These are phyloP conservation scores for Chrysopa pallens DNA, from an alignment of 1,140 invertebrate species.

Conservation along the genomic window DNA sequence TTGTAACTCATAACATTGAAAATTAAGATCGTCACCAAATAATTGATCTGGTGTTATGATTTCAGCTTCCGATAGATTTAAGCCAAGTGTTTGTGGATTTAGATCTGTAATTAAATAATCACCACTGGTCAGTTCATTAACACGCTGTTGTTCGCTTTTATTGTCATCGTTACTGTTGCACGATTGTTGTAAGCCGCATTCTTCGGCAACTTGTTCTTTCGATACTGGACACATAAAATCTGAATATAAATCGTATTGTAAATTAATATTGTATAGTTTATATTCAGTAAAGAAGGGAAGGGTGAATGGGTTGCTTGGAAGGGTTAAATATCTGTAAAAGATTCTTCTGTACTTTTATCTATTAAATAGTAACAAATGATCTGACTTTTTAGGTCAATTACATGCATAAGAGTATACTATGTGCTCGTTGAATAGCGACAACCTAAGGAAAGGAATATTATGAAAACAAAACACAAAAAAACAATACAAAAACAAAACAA, in stretches of 20 bases:
- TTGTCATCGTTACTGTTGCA: no score
- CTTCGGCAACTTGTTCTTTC: slow-evolving; percentile 34
- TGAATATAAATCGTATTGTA: slow-evolving; percentile 12
- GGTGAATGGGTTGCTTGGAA: no score
- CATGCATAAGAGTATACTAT: no score
- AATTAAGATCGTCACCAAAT: slow-evolving; percentile 33
- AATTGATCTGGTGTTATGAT: slow-evolving; percentile 27
- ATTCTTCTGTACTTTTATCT: no score
- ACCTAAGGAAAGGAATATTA: no score
- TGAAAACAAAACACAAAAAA: no score
- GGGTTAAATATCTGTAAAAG: no score
- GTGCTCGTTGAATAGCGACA: no score
- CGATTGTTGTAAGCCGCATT: slow-evolving; percentile 25
- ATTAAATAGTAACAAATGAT: no score
- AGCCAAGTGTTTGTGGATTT: slow-evolving; percentile 27
- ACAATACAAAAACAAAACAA: no score
- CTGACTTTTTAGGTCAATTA: no score
- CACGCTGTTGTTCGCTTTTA: neutral
- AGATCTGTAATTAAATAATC: slow-evolving; percentile 33
- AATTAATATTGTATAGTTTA: neutral
- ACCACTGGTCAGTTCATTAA: slow-evolving; percentile 17
- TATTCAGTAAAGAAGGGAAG: no score
- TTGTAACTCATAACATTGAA: slow-evolving; percentile 25
- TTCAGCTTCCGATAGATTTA: slow-evolving; percentile 30
- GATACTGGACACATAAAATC: slow-evolving; percentile 37